Evolutionary conservation across 2,113 vertebrate species (phyloP).

Genomic region (Mionectes macconnelli): DNA sequence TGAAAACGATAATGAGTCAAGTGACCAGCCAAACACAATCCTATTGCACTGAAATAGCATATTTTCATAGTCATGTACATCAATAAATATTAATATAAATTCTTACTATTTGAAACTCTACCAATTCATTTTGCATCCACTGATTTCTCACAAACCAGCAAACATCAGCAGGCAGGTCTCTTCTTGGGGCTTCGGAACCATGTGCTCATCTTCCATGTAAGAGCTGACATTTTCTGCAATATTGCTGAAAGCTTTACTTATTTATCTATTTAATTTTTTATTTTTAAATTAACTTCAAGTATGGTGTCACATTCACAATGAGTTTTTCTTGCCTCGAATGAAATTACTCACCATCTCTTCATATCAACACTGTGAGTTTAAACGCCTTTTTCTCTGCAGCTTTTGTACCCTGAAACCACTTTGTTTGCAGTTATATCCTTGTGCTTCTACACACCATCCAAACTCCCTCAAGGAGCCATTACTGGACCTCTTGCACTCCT

Average conservation of each 20-base stretch:
- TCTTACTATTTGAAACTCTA: background rate
- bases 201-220: background rate
- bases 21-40: background rate
- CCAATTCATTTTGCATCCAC: background rate
- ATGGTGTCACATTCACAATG: background rate
- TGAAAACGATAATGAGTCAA: background rate
- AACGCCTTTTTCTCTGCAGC: background rate
- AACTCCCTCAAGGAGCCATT: background rate
- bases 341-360: background rate
- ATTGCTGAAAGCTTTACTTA: background rate
- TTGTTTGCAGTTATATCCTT: background rate
- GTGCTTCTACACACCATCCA: background rate
- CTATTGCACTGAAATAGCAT: background rate
- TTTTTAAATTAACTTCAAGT: background rate
- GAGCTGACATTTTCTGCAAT: background rate
- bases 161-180: background rate
- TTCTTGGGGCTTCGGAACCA: fast-evolving
- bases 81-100: conserved; percentile 21
- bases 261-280: background rate
- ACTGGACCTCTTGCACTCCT: background rate
- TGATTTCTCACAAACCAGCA: background rate
- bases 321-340: background rate
- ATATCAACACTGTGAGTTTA: background rate
- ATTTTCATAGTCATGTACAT: background rate
- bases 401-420: background rate